Evolutionary conservation across 2,113 vertebrate genomes (phyloP).

Genomic region (Oxygymnocypris stewartii): DNA sequence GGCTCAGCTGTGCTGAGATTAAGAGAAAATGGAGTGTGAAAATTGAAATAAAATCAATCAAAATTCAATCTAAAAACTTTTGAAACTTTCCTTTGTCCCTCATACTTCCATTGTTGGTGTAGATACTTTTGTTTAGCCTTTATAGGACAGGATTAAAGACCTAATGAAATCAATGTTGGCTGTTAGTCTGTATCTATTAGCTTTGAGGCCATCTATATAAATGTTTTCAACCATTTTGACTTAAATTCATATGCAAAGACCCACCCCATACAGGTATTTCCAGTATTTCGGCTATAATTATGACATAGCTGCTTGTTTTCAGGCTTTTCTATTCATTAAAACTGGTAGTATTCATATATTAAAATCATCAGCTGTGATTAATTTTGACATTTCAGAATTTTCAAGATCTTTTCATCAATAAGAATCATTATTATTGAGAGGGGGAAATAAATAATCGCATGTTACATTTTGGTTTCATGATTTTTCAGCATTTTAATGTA

Average conservation of each 20-base stretch:
- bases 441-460: not conserved
- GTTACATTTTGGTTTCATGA: not conserved
- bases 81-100: not conserved
- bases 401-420: not conserved
- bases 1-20: conserved; percentile 28
- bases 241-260: not conserved
- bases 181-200: not conserved
- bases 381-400: not conserved
- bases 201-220: not conserved
- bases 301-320: not conserved
- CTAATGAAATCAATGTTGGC: not conserved
- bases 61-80: conserved; percentile 18
- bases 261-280: not conserved
- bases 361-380: not conserved
- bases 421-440: not conserved
- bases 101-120: not conserved
- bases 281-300: not conserved
- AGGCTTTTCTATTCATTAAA: not conserved
- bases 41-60: conserved; percentile 20
- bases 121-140: not conserved
- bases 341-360: not conserved
- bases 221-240: not conserved
- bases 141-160: not conserved
- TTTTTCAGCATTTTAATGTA: not conserved
- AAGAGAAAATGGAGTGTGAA: conserved; percentile 23